Evolutionary conservation across 2,888 invertebrate species (phyloP).

Genomic region (Liodrosophila aerea): DNA sequence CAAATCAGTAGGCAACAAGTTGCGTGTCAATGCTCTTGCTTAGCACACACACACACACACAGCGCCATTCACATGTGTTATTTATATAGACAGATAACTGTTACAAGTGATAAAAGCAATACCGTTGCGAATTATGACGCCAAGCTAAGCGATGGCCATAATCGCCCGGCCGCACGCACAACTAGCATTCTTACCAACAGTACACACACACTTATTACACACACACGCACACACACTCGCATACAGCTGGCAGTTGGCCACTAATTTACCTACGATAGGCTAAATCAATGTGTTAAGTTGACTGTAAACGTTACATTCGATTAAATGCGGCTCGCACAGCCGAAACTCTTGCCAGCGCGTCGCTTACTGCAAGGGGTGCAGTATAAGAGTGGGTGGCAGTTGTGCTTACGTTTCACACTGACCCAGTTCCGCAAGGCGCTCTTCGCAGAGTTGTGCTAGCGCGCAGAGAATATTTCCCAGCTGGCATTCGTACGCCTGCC

Average conservation of each 20-base stretch:
- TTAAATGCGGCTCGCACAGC: constrained; percentile 60
- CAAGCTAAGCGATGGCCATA: constrained; percentile 35
- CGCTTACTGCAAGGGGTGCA: too few relatives aligned
- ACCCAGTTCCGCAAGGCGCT: constrained; percentile 50
- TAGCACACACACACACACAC: background rate
- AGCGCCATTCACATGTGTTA: background rate
- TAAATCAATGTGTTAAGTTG: constrained; percentile 71
- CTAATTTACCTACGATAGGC: constrained; percentile 66
- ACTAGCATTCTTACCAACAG: background rate
- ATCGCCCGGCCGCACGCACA: constrained; percentile 48
- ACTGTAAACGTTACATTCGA: constrained; percentile 74
- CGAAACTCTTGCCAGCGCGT: constrained; percentile 35
- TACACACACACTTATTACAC: constrained; percentile 11
- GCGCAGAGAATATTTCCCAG: too few relatives aligned
- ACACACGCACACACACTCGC: constrained; percentile 1
- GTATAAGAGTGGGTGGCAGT: background rate
- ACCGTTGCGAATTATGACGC: constrained; percentile 43
- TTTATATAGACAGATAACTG: constrained; percentile 6
- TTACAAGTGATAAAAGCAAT: constrained; percentile 47
- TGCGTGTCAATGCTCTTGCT: constrained; percentile 1
- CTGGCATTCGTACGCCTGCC: too few relatives aligned
- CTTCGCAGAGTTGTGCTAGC: too few relatives aligned
- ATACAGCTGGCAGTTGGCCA: constrained; percentile 45
- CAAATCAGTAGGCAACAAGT: constrained; percentile 41
- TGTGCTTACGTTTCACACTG: constrained; percentile 32